Evolutionary conservation across 2,113 vertebrate genomes (phyloP), one percentile per base, ranked within the genome.

Genomic region (Oryzias curvinotus): DNA sequence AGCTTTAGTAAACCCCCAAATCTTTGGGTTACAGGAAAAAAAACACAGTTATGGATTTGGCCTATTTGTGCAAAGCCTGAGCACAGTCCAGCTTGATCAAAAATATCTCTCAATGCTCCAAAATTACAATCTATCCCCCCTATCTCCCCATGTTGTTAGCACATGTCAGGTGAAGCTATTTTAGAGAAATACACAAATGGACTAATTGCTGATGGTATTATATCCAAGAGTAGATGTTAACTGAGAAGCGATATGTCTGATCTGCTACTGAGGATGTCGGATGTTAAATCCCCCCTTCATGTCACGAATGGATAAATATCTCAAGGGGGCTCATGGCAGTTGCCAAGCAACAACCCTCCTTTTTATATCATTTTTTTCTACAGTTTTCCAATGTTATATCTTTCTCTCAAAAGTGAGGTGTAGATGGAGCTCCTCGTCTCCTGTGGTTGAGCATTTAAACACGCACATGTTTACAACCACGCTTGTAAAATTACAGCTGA

Each of bases 261-360:
- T 73, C 57, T 25, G 46, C 60, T 58, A 62, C 50, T 72, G 36
- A 77, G 49, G 45, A 52, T 45, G 73, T 65, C 54, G 58, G 65
- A 83, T 81, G 68, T 81, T 67, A 25, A 62, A 81, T 76, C 70
- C 80, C 80, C 52, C 60, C 65, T 77, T 64, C 42, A 67, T 78
- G 80, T 85, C 79, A 84, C 45, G 75, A 76, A 88, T 77, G 65
- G 78, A 87, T 75, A 62, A 36, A 75, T 59, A 77, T 88, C 88
- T 88, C 85, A 71, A 36, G 59, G 78, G 84, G 85, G 65, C 55
- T 84, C 71, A 62, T 62, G 70, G 73, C 82, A 73, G 90, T 92
- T 90, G 88, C 91, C 78, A 87, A 74, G 90, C 89, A 91, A 91
- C 90, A 72, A 66, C 60, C 77, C 60, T 58, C 77, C 71, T 30